Evolutionary conservation across 1,140 invertebrate species (phyloP).

Genomic region (Asbolus verrucosus): DNA sequence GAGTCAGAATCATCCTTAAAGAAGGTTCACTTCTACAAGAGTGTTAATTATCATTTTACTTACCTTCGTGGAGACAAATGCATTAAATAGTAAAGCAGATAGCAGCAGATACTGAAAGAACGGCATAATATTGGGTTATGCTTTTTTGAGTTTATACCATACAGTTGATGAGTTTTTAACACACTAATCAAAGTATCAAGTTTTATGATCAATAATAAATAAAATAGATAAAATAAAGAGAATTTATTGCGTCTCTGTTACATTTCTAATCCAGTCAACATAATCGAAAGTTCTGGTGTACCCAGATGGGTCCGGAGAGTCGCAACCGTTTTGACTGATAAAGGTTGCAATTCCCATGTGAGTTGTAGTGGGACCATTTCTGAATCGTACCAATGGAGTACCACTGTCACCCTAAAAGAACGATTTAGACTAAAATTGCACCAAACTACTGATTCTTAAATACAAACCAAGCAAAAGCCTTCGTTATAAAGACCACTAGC

Average conservation of each 20-base stretch:
- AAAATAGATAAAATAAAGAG: no score
- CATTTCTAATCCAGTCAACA: constrained; percentile 12
- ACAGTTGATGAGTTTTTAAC: no score
- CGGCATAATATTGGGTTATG: no score
- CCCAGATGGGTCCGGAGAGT: neutral
- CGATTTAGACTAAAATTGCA: neutral
- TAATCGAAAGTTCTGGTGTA: constrained; percentile 6
- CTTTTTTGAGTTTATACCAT: no score
- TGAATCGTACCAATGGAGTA: constrained; percentile 4
- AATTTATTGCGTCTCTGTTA: neutral
- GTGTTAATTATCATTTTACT: no score
- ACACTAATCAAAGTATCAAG: no score
- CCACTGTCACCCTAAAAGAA: constrained; percentile 11
- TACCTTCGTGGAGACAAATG: no score
- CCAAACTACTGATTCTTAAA: neutral
- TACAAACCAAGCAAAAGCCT: constrained; percentile 17
- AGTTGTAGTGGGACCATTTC: constrained; percentile 5
- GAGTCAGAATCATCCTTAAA: no score
- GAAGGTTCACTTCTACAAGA: no score
- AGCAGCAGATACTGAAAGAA: no score
- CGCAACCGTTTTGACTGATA: constrained; percentile 2
- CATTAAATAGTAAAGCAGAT: no score
- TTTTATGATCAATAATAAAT: no score
- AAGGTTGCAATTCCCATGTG: constrained; percentile 6
- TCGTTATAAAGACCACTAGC: constrained; percentile 3